Evolutionary conservation across 2,113 vertebrate genomes (phyloP).

Genomic region (Pterocles orientalis): DNA sequence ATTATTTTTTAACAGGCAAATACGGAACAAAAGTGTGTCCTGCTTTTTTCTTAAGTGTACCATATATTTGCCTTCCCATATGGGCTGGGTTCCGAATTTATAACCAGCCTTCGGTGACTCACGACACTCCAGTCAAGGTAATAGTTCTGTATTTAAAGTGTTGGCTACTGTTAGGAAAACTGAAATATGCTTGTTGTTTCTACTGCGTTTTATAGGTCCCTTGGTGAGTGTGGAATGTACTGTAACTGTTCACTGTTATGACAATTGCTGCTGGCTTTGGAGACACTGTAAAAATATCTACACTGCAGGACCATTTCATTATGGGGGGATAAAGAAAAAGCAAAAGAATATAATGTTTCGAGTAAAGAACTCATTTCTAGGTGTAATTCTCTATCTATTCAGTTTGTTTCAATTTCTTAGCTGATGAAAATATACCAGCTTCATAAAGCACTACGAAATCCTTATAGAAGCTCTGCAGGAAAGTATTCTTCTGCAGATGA

Average conservation of each 20-base stretch:
- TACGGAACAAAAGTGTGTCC: conserved; percentile 82
- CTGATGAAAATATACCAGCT: not conserved
- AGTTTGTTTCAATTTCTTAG: not conserved
- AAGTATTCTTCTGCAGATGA: not conserved
- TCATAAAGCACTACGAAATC: not conserved
- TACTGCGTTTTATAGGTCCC: not conserved
- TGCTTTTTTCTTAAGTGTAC: conserved; percentile 82
- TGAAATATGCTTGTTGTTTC: not conserved
- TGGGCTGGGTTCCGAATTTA: conserved; percentile 91
- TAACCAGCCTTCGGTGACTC: conserved; percentile 75
- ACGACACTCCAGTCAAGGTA: conserved; percentile 76
- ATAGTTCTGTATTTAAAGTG: conserved; percentile 3
- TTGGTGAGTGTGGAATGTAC: not conserved
- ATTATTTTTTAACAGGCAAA: conserved; percentile 82
- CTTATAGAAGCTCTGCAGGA: not conserved
- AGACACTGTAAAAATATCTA: not conserved
- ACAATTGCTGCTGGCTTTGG: not conserved
- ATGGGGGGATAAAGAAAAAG: not conserved
- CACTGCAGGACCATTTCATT: not conserved
- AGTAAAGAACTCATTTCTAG: not conserved
- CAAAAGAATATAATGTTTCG: not conserved
- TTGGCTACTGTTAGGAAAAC: not conserved
- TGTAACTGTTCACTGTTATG: not conserved
- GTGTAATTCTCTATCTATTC: not conserved
- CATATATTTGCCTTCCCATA: conserved; percentile 84